Evolutionary conservation across 1,140 invertebrate species (phyloP).

Genomic region (Lasaia peninsularis): DNA sequence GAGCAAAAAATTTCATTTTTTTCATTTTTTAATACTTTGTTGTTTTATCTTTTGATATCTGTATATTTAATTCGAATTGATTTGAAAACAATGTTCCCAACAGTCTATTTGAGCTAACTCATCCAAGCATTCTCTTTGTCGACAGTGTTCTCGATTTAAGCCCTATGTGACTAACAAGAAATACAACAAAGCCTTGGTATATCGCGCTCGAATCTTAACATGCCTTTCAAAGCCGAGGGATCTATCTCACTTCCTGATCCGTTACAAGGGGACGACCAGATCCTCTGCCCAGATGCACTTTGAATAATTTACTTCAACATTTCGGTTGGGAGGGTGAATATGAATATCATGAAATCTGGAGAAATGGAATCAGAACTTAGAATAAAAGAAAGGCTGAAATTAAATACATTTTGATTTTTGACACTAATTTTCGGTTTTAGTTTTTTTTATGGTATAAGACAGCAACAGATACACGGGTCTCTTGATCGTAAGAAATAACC

Average conservation of each 20-base stretch:
- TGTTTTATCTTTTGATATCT: too few relatives aligned
- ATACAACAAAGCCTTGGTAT: slow-evolving; percentile 1
- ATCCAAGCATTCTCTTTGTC: background rate
- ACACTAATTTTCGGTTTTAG: too few relatives aligned
- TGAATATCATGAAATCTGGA: background rate
- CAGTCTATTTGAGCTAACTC: background rate
- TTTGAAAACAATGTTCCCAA: background rate
- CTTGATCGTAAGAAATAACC: too few relatives aligned
- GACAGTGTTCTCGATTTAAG: background rate
- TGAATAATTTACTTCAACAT: slow-evolving; percentile 17
- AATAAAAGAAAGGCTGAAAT: too few relatives aligned
- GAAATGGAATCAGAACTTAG: too few relatives aligned
- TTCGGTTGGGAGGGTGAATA: slow-evolving; percentile 12
- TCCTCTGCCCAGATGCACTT: slow-evolving; percentile 13
- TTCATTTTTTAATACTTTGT: too few relatives aligned
- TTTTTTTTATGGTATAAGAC: too few relatives aligned
- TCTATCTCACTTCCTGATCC: slow-evolving; percentile 12
- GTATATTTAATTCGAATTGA: too few relatives aligned
- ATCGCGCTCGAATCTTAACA: slow-evolving; percentile 3
- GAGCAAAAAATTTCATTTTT: too few relatives aligned
- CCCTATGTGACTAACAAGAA: background rate
- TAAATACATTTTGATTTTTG: too few relatives aligned
- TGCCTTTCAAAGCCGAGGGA: background rate
- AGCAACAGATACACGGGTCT: too few relatives aligned
- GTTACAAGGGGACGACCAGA: background rate